Percentiles rank a stretch among this genome's conserved stretches.
These are phyloP conservation scores for Zophobas morio DNA, from an alignment of 1,140 invertebrate genomes.

Conservation along the genomic window DNA sequence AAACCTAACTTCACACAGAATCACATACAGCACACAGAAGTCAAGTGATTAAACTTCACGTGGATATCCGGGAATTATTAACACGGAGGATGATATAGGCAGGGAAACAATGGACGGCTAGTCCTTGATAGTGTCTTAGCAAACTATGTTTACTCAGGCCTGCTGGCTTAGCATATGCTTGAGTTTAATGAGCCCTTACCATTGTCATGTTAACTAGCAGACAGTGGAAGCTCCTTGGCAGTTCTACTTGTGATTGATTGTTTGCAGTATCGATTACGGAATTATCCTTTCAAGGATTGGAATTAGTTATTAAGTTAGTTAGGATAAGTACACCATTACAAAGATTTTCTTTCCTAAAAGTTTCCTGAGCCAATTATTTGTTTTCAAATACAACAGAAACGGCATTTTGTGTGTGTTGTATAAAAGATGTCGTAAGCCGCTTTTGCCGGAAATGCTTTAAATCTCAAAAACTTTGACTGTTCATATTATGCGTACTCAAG, in stretches of 20 bases:
- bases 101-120: constrained; percentile 31
- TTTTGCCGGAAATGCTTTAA: neutral
- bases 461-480: too few species aligned
- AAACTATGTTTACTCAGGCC: constrained; percentile 44
- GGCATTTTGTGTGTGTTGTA: too few species aligned
- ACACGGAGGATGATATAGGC: constrained; percentile 31
- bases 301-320: constrained; percentile 36
- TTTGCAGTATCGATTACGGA: constrained; percentile 46
- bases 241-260: constrained; percentile 48
- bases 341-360: neutral
- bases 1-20: too few species aligned
- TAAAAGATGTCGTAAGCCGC: neutral
- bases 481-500: neutral
- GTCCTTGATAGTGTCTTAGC: constrained; percentile 37
- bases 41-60: neutral
- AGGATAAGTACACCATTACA: constrained; percentile 12
- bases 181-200: constrained; percentile 46
- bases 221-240: constrained; percentile 47
- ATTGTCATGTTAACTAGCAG: constrained; percentile 49
- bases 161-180: constrained; percentile 45
- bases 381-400: neutral
- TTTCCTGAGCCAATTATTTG: constrained; percentile 6
- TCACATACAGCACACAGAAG: neutral
- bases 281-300: constrained; percentile 33
- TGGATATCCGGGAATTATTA: constrained; percentile 32